A percentile compares a stretch with the other conserved stretches of the same genome.
These are phyloP conservation scores for Petrocephalus microphthalmus DNA, from an alignment of 2,113 vertebrate species.

Conservation along the genomic window DNA sequence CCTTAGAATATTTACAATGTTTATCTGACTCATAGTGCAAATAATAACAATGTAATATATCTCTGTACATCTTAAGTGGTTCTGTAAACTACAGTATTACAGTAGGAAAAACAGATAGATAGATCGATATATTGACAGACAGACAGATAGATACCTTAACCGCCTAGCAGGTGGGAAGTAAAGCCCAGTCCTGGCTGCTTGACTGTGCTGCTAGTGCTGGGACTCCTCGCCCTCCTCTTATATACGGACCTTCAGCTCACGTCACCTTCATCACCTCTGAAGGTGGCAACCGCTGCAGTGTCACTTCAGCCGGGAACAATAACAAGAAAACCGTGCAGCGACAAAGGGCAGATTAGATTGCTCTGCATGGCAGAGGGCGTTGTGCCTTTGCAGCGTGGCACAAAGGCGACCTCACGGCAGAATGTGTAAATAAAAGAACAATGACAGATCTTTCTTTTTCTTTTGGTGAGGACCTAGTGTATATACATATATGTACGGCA, in stretches of 20 bases:
- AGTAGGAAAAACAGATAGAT: neutral
- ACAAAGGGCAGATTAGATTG: slow-evolving; percentile 26
- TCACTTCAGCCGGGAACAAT: slow-evolving; percentile 28
- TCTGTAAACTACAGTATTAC: neutral
- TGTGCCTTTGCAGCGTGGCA: slow-evolving; percentile 28
- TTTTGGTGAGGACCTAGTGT: neutral
- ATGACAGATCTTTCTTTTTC: slow-evolving; percentile 24
- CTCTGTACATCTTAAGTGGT: neutral
- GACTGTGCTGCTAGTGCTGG: neutral
- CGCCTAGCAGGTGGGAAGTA: neutral
- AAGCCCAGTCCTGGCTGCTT: neutral
- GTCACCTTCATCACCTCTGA: slow-evolving; percentile 9
- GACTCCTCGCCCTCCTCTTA: slow-evolving; percentile 34
- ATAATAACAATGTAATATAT: neutral
- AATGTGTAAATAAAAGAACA: slow-evolving; percentile 38
- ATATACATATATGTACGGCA: slow-evolving; percentile 11
- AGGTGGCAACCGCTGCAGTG: slow-evolving; percentile 23
- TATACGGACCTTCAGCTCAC: slow-evolving; percentile 17
- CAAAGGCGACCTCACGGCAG: slow-evolving; percentile 14
- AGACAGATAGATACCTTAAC: neutral
- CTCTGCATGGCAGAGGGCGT: slow-evolving; percentile 34
- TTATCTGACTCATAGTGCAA: neutral
- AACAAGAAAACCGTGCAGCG: slow-evolving; percentile 11
- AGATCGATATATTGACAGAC: no score
- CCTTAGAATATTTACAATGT: neutral